Base-by-base conservation (phyloP, 2,113 vertebrate genomes). In the Cacatua alba region DNA sequence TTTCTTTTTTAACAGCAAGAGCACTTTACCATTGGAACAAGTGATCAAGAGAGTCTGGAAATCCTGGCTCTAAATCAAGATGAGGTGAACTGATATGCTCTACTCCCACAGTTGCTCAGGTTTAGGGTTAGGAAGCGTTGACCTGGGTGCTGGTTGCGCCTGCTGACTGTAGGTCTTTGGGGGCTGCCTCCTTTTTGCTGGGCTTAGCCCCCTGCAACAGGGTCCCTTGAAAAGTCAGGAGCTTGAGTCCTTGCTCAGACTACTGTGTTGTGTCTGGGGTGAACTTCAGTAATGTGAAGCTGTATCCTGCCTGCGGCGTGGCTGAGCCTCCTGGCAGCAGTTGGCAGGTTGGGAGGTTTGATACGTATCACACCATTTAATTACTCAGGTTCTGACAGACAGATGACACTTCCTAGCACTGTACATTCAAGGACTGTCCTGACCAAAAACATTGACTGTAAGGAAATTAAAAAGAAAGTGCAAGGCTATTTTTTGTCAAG, bases 241-340 rank as follows among this genome's bases (percentile, higher is more conserved):
- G 33, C 4, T 63, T 28, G 51, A 46, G 11, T 9, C 28, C 71
- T 46, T 49, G 69, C 62, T 72, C 74, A 59, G 82, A 39, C 2
- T 55, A 12, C 46, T 31, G 70, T 20, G 55, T 31, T 25, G 86
- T 63, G 64, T 37, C 80, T 82, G 44, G 46, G 51, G 68, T 51
- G 35, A 81, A 12, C 17, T 9, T 37, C 53, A 33, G 41, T 25
- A 35, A 49, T 1, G 9, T 49, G 60, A 55, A 75, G 78, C 33
- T 3, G 1, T 6, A 64, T 60, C 57, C 71, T 37, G 48, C 71
- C 60, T 33, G 48, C 1, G 3, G 48, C 6, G 0, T 0, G 7
- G 68, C 85, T 70, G 48, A 84, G 63, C 64, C 57, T 90, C 51
- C 72, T 31, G 74, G 46, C 37, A 44, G 35, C 5, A 3, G 17